These are phyloP conservation scores for Xanthia icteritia DNA, from an alignment of 2,888 invertebrate species.

Conservation along the genomic window DNA sequence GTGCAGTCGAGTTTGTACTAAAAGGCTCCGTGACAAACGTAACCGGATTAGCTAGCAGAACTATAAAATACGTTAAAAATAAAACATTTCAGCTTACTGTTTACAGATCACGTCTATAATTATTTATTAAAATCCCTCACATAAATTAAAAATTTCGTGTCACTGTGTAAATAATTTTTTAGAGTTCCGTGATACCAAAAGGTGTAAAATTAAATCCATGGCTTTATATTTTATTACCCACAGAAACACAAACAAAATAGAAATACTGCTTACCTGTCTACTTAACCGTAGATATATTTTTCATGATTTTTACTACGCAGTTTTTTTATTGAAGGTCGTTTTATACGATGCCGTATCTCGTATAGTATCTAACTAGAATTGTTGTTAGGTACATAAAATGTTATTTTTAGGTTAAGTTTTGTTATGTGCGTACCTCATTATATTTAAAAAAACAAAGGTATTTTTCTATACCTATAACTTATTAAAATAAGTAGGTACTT, in stretches of 20 bases:
- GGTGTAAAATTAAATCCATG: background rate
- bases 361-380: too few species aligned
- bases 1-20: slow-evolving; percentile 77
- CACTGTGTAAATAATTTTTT: slow-evolving; percentile 60
- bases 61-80: slow-evolving; percentile 82
- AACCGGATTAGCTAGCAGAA: slow-evolving; percentile 75
- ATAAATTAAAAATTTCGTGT: slow-evolving; percentile 80
- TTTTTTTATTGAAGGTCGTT: background rate
- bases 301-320: background rate
- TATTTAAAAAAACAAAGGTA: too few species aligned
- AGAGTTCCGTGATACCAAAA: slow-evolving; percentile 59
- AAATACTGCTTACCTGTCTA: background rate
- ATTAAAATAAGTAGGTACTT: too few species aligned
- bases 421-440: too few species aligned
- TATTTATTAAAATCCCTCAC: slow-evolving; percentile 86
- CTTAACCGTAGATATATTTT: background rate
- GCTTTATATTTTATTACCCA: background rate
- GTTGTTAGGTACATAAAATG: too few species aligned
- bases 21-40: slow-evolving; percentile 80
- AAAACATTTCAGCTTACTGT: slow-evolving; percentile 85
- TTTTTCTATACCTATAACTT: too few species aligned
- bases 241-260: background rate
- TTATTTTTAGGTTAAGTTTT: too few species aligned
- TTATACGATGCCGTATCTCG: too few species aligned
- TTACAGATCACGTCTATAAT: slow-evolving; percentile 85